Conservation (phyloP, 1,140 invertebrate species). For the Conopomorpha cramerella region DNA sequence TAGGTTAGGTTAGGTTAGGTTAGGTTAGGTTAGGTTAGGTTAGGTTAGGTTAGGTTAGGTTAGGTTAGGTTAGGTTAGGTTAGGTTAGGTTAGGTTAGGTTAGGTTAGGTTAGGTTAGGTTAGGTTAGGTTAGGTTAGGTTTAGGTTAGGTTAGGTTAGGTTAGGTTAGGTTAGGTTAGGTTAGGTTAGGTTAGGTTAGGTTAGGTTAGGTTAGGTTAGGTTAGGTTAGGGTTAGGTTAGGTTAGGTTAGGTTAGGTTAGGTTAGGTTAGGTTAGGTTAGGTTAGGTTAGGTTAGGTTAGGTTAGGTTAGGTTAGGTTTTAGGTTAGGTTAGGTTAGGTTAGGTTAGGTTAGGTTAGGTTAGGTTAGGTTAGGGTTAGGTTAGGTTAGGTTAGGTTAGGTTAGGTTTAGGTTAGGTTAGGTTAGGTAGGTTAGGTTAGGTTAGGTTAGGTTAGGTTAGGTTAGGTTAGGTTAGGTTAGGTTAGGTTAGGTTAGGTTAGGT, state of each 20-base stretch:
- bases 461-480: no score
- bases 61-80: neutral
- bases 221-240: neutral
- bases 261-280: no score
- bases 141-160: neutral
- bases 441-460: no score
- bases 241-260: neutral
- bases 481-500: no score
- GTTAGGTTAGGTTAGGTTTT: constrained; percentile 10
- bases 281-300: neutral
- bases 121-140: neutral
- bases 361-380: no score
- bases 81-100: no score
- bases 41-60: neutral
- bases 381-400: constrained; percentile 16
- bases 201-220: neutral
- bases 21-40: neutral
- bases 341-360: constrained; percentile 8
- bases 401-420: constrained; percentile 17
- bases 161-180: neutral
- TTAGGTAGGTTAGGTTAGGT: no score
- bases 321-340: constrained; percentile 10
- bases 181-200: neutral
- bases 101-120: no score
- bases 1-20: neutral